phyloP scores from a whole-genome alignment of 1,140 invertebrate genomes.

The Mamestra configurata region DNA sequence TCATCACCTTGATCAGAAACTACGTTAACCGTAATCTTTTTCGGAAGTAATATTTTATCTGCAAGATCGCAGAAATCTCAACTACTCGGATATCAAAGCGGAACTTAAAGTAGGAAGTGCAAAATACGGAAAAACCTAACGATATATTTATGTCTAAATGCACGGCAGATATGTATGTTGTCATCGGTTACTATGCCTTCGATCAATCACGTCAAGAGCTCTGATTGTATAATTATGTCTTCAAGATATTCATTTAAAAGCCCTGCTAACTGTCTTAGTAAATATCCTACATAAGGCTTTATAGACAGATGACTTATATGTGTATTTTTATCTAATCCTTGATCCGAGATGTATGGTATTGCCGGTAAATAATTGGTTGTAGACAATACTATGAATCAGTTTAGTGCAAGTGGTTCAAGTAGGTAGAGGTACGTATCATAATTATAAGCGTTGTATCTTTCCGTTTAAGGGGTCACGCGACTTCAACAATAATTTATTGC shows the following conservation, averaged over 20 bases:
- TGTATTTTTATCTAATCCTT: neutral
- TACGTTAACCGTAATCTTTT: neutral
- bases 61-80: neutral
- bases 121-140: slow-evolving; percentile 32
- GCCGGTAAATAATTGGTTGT: neutral
- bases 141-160: neutral
- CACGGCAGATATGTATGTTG: neutral
- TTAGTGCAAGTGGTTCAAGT: too few relatives aligned
- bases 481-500: too few relatives aligned
- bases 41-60: slow-evolving; percentile 20
- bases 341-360: neutral
- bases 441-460: too few relatives aligned
- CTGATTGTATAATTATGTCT: slow-evolving; percentile 1
- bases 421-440: too few relatives aligned
- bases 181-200: neutral
- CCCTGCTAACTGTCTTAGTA: neutral
- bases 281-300: slow-evolving; percentile 5
- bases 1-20: neutral
- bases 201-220: slow-evolving; percentile 4
- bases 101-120: slow-evolving; percentile 52
- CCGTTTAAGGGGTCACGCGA: too few relatives aligned
- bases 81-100: slow-evolving; percentile 12
- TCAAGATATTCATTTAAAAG: neutral
- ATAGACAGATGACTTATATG: neutral
- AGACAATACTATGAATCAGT: neutral